A percentile compares a stretch with the other conserved stretches of the same genome.
These are phyloP conservation scores for Pteromalus puparum DNA, from an alignment of 1,140 invertebrate species.

Conservation along the genomic window DNA sequence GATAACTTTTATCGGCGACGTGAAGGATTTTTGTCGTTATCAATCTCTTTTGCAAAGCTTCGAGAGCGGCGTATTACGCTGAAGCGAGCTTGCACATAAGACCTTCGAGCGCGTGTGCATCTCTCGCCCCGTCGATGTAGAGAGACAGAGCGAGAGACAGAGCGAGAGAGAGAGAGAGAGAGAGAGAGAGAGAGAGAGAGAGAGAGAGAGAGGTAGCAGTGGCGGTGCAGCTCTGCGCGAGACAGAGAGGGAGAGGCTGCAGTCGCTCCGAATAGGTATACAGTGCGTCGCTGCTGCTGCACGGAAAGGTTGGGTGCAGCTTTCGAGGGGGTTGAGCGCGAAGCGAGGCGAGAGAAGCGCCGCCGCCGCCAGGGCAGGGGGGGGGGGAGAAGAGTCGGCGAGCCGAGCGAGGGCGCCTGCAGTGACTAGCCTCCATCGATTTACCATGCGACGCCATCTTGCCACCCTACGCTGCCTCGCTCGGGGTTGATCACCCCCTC, in stretches of 20 bases:
- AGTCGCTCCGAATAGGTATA: conserved; percentile 41
- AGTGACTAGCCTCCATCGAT: conserved; percentile 74
- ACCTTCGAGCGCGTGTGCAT: conserved; percentile 45
- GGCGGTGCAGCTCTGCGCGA: not conserved
- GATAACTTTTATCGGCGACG: too few relatives aligned
- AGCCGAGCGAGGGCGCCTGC: conserved; percentile 65
- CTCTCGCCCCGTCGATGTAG: not conserved
- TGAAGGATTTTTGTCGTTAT: too few relatives aligned
- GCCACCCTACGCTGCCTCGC: conserved; percentile 66
- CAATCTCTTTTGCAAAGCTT: too few relatives aligned
- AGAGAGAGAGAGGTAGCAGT: not conserved
- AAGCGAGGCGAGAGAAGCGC: conserved; percentile 43
- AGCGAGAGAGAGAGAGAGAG: not conserved
- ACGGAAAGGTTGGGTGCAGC: conserved; percentile 57
- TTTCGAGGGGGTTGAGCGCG: conserved; percentile 65
- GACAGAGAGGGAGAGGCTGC: conserved; percentile 9
- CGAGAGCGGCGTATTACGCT: conserved; percentile 54
- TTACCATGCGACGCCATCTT: conserved; percentile 73
- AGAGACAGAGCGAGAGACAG: too few relatives aligned
- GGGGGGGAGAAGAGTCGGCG: conserved; percentile 8
- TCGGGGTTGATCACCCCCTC: conserved; percentile 61
- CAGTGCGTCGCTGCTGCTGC: conserved; percentile 33
- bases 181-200: not conserved
- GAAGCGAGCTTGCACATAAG: conserved; percentile 58
- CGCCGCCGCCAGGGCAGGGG: conserved; percentile 11